phyloP scores from a whole-genome alignment of 2,113 vertebrate species.

The Urocynchramus pylzowi region DNA sequence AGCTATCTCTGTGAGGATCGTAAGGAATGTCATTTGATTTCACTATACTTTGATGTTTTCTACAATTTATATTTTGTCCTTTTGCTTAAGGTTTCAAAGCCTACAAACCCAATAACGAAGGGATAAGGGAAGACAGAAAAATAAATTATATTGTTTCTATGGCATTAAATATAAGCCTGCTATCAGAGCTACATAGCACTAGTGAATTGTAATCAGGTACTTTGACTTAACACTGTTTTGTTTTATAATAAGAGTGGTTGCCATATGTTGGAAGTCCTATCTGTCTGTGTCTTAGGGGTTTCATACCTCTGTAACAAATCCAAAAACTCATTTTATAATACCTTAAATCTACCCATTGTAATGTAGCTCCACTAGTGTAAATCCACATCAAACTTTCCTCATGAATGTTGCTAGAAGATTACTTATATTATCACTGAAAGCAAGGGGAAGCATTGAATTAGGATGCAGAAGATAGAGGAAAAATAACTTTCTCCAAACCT shows the following conservation, averaged over 20 bases:
- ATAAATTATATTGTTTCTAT: conserved; percentile 98
- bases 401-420: conserved; percentile 80
- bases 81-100: conserved; percentile 89
- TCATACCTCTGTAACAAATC: conserved; percentile 84
- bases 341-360: conserved; percentile 96
- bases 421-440: conserved; percentile 73
- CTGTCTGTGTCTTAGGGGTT: conserved; percentile 76
- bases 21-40: conserved; percentile 77
- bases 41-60: conserved; percentile 71
- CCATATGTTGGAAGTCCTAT: conserved; percentile 84
- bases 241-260: conserved; percentile 83
- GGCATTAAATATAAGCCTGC: conserved; percentile 93
- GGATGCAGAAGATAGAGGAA: conserved; percentile 75
- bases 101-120: conserved; percentile 85
- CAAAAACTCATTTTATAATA: conserved; percentile 87
- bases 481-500: conserved; percentile 81
- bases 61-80: conserved; percentile 85
- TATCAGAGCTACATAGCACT: conserved; percentile 87
- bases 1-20: conserved; percentile 49
- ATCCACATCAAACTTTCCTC: conserved; percentile 88
- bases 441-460: conserved; percentile 75
- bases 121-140: conserved; percentile 91
- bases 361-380: conserved; percentile 90
- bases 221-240: conserved; percentile 92
- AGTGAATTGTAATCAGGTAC: conserved; percentile 98